Evolutionary conservation across 2,113 vertebrate genomes (phyloP), one percentile per base, ranked within the genome.

Genomic region (Sander vitreus): DNA sequence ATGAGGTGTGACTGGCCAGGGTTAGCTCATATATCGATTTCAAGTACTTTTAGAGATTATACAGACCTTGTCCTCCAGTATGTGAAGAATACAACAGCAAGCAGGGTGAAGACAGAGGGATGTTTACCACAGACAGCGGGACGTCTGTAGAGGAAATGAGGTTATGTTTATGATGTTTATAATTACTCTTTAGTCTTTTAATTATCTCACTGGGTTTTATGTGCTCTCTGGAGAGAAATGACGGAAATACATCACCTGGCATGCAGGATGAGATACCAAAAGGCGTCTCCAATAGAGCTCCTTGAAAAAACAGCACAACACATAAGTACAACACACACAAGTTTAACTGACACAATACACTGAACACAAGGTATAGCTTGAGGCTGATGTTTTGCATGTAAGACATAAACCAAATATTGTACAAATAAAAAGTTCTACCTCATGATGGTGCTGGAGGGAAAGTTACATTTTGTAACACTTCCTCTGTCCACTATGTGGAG

Each of bases 131-230:
- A 33, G 50, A 23, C 58, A 62, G 63, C 69, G 63, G 36, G 47
- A 75, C 15, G n/a, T 30, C 54, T 60, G 71, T 16, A 45, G 59
- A 80, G 65, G 39, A 69, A 77, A 87, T 80, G 51, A 80, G 62
- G 19, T 50, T 16, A 15, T 62, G 59, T 90, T 89, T 88, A 84
- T 83, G 68, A 60, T 47, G 47, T 81, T 83, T 70, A 60, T 76
- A 74, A 84, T 84, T 47, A 81, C 81, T 80, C n/a, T 80, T 64
- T 66, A 43, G 51, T 50, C 27, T 66, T 25, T 51, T 45, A 84
- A 70, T 39, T 78, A 57, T 21, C 73, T 73, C 50, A 64, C 15
- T 6, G 48, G 51, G 54, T 85, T 92, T 88, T 79, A 88, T 76
- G 84, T 80, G 80, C 54, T 19, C 21, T 39, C 14, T 59, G 14